These are phyloP conservation scores for Pseudococcus viburni DNA, from an alignment of 2,888 invertebrate species.

Conservation along the genomic window DNA sequence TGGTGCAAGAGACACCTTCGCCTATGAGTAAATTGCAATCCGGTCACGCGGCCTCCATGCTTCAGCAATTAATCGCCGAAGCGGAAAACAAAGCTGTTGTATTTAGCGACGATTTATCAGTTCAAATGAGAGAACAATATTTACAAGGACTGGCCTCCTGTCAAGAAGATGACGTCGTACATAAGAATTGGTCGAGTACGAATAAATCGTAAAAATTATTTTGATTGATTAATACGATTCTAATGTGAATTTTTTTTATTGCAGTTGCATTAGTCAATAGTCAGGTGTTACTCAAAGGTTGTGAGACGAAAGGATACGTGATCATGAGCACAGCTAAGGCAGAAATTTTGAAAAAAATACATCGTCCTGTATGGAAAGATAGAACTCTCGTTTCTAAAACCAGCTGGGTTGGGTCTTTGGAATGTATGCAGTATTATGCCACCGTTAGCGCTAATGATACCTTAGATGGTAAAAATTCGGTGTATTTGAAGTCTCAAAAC, in stretches of 20 bases:
- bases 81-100: constrained; percentile 94
- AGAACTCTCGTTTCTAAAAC: constrained; percentile 91
- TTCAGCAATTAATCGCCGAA: constrained; percentile 93
- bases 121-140: constrained; percentile 80
- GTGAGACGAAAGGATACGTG: constrained; percentile 97
- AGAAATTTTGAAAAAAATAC: constrained; percentile 90
- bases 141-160: constrained; percentile 89
- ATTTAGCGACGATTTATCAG: constrained; percentile 93
- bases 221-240: neutral
- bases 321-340: constrained; percentile 97
- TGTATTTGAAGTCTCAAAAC: neutral
- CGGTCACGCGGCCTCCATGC: constrained; percentile 84
- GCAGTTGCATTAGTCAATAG: constrained; percentile 91
- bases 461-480: constrained; percentile 73
- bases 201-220: neutral
- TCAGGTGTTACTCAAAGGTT: constrained; percentile 94
- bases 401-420: constrained; percentile 94
- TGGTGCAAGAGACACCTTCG: constrained; percentile 74
- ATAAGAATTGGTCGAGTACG: constrained; percentile 95
- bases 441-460: constrained; percentile 90
- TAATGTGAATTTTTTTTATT: constrained; percentile 20
- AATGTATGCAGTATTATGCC: constrained; percentile 99
- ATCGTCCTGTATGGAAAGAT: constrained; percentile 91
- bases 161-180: constrained; percentile 90
- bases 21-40: constrained; percentile 79